A percentile compares a stretch with the other conserved stretches of the same genome.
Conservation (phyloP, 1,140 invertebrate genomes). For the Tetraneura akinire region DNA sequence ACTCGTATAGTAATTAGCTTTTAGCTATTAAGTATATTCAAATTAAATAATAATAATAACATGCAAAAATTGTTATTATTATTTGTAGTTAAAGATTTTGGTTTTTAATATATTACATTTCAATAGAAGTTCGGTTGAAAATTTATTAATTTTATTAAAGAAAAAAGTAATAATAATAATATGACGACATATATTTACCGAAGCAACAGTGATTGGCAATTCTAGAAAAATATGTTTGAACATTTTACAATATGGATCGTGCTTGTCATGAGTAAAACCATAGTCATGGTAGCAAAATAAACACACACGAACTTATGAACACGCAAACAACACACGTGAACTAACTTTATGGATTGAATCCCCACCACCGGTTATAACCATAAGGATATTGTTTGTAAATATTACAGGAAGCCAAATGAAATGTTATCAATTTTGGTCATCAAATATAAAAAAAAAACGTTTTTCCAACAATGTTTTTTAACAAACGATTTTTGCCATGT, state of each 20-base stretch:
- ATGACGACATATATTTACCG: too few relatives aligned
- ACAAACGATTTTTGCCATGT: neutral
- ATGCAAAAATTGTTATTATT: too few relatives aligned
- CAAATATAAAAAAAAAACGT: neutral
- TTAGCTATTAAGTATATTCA: too few relatives aligned
- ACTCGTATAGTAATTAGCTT: too few relatives aligned
- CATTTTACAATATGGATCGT: conserved; percentile 20
- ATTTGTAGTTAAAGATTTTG: too few relatives aligned
- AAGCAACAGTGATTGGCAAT: conserved; percentile 27
- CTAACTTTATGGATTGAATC: conserved; percentile 33
- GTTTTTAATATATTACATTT: too few relatives aligned
- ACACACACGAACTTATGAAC: conserved; percentile 25
- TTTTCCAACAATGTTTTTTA: neutral
- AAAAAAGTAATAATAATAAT: neutral
- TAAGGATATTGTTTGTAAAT: neutral
- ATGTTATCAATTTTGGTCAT: conserved; percentile 7
- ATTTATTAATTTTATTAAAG: too few relatives aligned
- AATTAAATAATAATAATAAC: too few relatives aligned
- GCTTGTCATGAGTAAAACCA: conserved; percentile 8
- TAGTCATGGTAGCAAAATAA: conserved; percentile 40
- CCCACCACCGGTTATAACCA: neutral
- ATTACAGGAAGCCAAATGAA: neutral
- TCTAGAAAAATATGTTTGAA: conserved; percentile 6
- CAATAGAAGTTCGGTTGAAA: too few relatives aligned
- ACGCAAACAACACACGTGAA: conserved; percentile 38